Evolutionary conservation across 2,888 invertebrate genomes (phyloP), one percentile per base, ranked within the genome.

Genomic region (Pilophorus perplexus): DNA sequence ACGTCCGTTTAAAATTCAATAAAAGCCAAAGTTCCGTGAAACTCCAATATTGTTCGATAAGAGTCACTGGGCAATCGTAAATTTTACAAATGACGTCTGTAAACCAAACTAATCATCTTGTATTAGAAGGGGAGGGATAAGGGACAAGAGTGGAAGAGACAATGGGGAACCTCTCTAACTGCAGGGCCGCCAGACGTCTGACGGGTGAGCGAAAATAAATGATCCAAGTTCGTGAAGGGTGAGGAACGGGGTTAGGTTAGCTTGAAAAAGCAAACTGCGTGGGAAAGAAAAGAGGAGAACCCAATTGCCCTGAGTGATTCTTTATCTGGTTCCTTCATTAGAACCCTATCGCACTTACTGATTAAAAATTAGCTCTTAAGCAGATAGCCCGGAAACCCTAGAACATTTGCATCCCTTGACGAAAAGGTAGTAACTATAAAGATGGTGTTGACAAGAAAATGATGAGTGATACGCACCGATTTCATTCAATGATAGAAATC

Each of bases 131-230:
- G 23, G 25, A 12, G 46, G 12, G 46, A 23, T 46, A 46, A 46
- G 23, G 6, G 46, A 10, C 18, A 8, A 22, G 10, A 18, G 44
- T n/a, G n/a, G 16, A 18, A 4, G 46, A 22, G 25, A 46, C 46
- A 23, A 23, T 46, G 5, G 46, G 23, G 12, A 46, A 2, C 23
- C 23, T 25, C 22, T 46, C 46, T 23, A 46, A 10, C 46, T 23
- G 46, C 46, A 5, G 23, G 4, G 23, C 12, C 23, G 46, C n/a
- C n/a, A n/a, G 46, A 46, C 23, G 46, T 46, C 46, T 23, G 23
- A 22, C 46, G 46, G 46, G 46, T 46, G 46, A n/a, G 46, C 46
- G 46, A 46, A 46, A 46, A 46, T 46, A 23, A n/a, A 46, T 46
- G 46, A 23, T 46, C 23, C 3, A 14, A 46, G 46, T 23, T 6